Percentiles rank a stretch among this genome's conserved stretches.
Evolutionary conservation across 2,113 vertebrate species (phyloP).

Genomic region (Myotis lucifugus): DNA sequence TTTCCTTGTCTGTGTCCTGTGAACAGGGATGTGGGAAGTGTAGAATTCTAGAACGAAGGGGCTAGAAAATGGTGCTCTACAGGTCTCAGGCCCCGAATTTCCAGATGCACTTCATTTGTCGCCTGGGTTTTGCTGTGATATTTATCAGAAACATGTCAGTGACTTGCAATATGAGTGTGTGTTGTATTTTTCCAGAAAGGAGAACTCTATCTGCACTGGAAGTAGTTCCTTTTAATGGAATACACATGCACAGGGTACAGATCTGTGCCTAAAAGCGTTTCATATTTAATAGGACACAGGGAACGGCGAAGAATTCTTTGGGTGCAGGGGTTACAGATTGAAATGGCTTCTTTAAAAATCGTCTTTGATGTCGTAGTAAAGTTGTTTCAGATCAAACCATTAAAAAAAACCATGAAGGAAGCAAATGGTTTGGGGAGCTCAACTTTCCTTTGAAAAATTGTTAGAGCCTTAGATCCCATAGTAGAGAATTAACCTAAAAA

Average conservation of each 20-base stretch:
- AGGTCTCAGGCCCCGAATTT: not conserved
- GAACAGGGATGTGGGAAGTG: not conserved
- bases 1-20: conserved; percentile 16
- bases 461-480: not conserved
- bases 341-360: not conserved
- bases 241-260: not conserved
- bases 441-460: conserved; percentile 5
- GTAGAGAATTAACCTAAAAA: conserved; percentile 2
- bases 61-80: not conserved
- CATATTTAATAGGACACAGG: not conserved
- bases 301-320: not conserved
- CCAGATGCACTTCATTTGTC: not conserved
- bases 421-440: not conserved
- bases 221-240: conserved; percentile 19
- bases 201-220: not conserved
- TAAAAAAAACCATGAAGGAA: not conserved
- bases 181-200: not conserved
- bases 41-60: not conserved
- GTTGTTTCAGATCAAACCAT: conserved; percentile 21
- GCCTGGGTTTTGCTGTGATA: not conserved
- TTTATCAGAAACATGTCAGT: not conserved
- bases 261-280: not conserved
- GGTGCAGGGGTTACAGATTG: not conserved
- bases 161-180: not conserved
- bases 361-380: not conserved